Evolutionary conservation across 37 sponge, comb jelly and placozoan species (phyloP), one percentile per base, ranked within the genome.

Genomic region (Ephydatia muelleri): DNA sequence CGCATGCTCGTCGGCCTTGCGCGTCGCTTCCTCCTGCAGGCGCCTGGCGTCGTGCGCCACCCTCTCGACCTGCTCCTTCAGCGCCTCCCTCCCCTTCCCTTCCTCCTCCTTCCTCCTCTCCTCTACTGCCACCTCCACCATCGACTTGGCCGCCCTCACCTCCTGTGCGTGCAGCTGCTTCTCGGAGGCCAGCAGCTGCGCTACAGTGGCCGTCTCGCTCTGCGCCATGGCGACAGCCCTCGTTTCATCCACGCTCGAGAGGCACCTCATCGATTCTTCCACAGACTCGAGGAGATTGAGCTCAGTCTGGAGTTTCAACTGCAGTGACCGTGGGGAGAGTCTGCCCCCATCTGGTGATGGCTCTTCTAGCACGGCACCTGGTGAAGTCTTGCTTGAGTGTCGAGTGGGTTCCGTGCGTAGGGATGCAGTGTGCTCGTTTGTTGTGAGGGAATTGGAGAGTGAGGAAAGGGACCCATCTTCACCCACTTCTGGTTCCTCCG

Each of bases 241-340:
- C 0, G 78, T 77, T 0, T 85, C 38, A 77, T 95, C 91, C 14
- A 95, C 72, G 3, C 81, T 65, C 0, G 77, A 37, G 5, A 92
- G 75, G 6, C 90, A 91, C 19, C 80, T 39, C 78, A 95, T 80
- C 14, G 82, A 68, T 19, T 93, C 96, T 11, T 87, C 83, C 25
- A 90, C 80, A 13, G 91, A 71, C 36, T 95, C 94, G 0, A 87
- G 68, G 0, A 77, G 85, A 16, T 73, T 85, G 64, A 95, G 79
- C 49, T 93, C 91, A 8, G 91, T 82, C 23, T 82, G 78, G 29
- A 93, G 70, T 71, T 90, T 76, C 6, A 81, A 83, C 33, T 84
- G 81, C 3, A 95, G 89, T 26, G 88, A 82, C 8, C 83, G 80
- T 14, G 96, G 96, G 67, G 96, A 95, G 26, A 79, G 85, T 16